Conservation (phyloP, 2,113 vertebrate genomes). For the Albula glossodonta region DNA sequence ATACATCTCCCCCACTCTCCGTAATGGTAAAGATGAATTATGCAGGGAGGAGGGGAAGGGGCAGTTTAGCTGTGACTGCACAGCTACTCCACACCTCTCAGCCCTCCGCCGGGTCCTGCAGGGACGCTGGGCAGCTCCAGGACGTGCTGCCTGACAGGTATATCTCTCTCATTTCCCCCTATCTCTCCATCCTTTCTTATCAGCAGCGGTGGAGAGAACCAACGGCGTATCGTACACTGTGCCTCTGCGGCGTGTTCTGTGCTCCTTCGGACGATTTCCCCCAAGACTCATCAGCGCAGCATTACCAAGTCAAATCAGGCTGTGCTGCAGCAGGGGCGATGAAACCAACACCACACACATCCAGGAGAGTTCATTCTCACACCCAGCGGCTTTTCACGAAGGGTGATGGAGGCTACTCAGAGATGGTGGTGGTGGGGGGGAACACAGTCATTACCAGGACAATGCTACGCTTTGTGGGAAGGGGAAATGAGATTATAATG, state of each 20-base stretch:
- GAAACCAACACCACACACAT: slow-evolving; percentile 54
- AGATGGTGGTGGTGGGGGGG: no score
- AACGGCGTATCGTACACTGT: slow-evolving; percentile 14
- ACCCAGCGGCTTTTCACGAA: slow-evolving; percentile 39
- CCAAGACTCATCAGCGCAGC: slow-evolving; percentile 91
- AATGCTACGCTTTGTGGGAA: no score
- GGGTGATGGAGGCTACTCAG: no score
- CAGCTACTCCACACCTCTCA: slow-evolving; percentile 45
- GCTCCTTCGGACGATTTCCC: slow-evolving; percentile 79
- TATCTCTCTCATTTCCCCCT: slow-evolving; percentile 44
- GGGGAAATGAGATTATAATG: no score
- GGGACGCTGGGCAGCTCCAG: slow-evolving; percentile 52
- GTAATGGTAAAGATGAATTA: slow-evolving; percentile 45
- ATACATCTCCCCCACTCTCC: slow-evolving; percentile 41
- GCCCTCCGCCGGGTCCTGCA: slow-evolving; percentile 47
- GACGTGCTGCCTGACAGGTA: slow-evolving; percentile 69
- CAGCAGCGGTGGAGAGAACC: slow-evolving; percentile 50
- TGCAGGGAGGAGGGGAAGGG: neutral
- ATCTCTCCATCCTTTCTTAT: slow-evolving; percentile 44
- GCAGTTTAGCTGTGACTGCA: slow-evolving; percentile 33
- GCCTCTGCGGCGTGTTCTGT: slow-evolving; percentile 71
- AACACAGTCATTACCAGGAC: no score
- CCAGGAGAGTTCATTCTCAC: slow-evolving; percentile 77
- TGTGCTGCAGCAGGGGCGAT: slow-evolving; percentile 73
- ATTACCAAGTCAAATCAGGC: slow-evolving; percentile 99